Evolutionary conservation across 2,797 vertebrate species (phyloP).

Genomic region (Takifugu ocellatus): DNA sequence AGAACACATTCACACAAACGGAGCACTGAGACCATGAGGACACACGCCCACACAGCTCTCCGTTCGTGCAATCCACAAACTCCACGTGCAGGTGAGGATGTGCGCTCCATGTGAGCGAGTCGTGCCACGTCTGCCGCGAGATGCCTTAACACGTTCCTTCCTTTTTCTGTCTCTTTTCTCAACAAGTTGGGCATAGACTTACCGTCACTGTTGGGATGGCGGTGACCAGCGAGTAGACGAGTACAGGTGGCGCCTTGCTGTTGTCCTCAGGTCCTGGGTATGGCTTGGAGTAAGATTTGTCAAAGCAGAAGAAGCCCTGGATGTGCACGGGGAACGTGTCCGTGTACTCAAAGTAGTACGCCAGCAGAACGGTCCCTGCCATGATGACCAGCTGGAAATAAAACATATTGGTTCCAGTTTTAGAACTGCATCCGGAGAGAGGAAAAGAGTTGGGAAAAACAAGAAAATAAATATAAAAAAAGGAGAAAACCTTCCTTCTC

Average conservation of each 20-base stretch:
- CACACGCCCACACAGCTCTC: slow-evolving; percentile 60
- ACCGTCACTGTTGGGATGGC: slow-evolving; percentile 88
- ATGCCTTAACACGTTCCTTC: too few relatives aligned
- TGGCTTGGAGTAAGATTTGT: slow-evolving; percentile 86
- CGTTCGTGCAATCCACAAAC: slow-evolving; percentile 42
- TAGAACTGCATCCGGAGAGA: slow-evolving; percentile 40
- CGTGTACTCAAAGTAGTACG: slow-evolving; percentile 93
- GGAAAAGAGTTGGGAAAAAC: slow-evolving; percentile 33
- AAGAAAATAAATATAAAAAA: slow-evolving; percentile 20
- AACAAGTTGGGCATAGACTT: slow-evolving; percentile 58
- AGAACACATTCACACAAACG: slow-evolving; percentile 63
- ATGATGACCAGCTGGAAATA: slow-evolving; percentile 88
- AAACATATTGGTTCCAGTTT: slow-evolving; percentile 71
- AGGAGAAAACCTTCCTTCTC: slow-evolving; percentile 39
- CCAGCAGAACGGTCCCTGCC: slow-evolving; percentile 85
- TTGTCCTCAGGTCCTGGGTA: slow-evolving; percentile 86
- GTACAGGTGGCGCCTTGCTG: slow-evolving; percentile 85
- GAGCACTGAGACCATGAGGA: slow-evolving; percentile 63
- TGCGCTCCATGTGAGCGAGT: slow-evolving; percentile 7
- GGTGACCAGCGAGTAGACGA: slow-evolving; percentile 88
- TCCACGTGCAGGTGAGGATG: slow-evolving; percentile 53
- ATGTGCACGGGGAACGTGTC: slow-evolving; percentile 90
- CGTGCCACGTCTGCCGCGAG: too few relatives aligned
- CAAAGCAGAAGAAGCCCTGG: slow-evolving; percentile 93
- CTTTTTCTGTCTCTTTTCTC: neutral